These are phyloP conservation scores for Archips crataeganus DNA, from an alignment of 2,888 invertebrate species.

Conservation along the genomic window DNA sequence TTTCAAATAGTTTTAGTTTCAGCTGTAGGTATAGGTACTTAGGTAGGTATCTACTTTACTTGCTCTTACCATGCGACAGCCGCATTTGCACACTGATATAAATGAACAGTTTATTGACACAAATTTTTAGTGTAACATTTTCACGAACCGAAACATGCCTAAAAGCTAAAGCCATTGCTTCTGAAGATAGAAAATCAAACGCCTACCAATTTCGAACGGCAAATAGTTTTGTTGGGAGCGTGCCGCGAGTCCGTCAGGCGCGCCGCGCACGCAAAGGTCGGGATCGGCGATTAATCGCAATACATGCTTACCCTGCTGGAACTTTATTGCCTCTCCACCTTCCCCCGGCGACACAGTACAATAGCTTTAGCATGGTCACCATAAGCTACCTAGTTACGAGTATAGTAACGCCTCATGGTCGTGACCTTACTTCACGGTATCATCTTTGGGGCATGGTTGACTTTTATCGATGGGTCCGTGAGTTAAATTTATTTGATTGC, in stretches of 20 bases:
- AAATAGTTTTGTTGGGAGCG: constrained; percentile 62
- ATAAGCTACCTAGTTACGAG: constrained; percentile 19
- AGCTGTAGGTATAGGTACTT: neutral
- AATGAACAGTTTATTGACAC: constrained; percentile 22
- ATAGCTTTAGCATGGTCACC: constrained; percentile 48
- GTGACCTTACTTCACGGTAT: constrained; percentile 31
- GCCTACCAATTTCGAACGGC: constrained; percentile 70
- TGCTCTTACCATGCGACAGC: constrained; percentile 22
- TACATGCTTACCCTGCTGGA: constrained; percentile 64
- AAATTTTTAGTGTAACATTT: neutral
- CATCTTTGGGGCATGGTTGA: constrained; percentile 8
- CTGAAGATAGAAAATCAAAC: constrained; percentile 47
- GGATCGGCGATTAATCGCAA: constrained; percentile 74
- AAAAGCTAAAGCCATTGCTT: neutral
- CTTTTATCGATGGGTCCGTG: constrained; percentile 24
- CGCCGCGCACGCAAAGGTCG: constrained; percentile 77
- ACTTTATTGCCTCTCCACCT: constrained; percentile 72
- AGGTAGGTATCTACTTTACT: neutral
- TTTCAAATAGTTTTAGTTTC: neutral
- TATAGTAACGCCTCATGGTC: constrained; percentile 24
- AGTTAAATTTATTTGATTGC: constrained; percentile 11
- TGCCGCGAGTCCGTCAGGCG: constrained; percentile 72
- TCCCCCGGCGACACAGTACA: constrained; percentile 58
- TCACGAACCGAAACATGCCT: neutral
- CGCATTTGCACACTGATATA: constrained; percentile 9